Percentiles rank a stretch among this genome's conserved stretches.
Conservation (phyloP, 2,113 vertebrate genomes). For the Raja brachyura region DNA sequence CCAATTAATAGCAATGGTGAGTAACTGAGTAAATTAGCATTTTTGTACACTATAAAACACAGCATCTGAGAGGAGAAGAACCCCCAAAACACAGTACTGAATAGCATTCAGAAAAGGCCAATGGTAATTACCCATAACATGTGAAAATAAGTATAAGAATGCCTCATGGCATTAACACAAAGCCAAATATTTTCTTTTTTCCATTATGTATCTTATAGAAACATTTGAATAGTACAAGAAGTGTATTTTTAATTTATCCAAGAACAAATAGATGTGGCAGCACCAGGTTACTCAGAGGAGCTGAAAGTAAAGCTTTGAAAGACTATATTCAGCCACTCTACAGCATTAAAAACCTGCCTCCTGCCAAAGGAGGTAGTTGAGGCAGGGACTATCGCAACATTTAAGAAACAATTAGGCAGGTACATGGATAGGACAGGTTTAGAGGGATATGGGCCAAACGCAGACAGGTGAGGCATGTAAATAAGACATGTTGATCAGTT, state of each 20-base stretch:
- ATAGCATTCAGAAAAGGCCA: neutral
- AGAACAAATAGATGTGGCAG: neutral
- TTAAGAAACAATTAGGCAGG: no score
- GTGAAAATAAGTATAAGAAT: neutral
- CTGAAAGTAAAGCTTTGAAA: neutral
- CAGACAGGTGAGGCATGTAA: no score
- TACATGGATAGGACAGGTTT: no score
- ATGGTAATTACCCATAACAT: neutral
- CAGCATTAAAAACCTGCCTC: neutral
- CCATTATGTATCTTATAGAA: neutral
- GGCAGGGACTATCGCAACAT: no score
- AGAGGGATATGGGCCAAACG: no score
- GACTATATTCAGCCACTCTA: neutral
- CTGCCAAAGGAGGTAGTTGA: neutral
- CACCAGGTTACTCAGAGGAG: neutral
- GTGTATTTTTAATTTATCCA: neutral
- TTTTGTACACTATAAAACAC: neutral
- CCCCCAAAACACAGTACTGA: neutral
- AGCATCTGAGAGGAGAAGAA: neutral
- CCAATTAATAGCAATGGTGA: neutral
- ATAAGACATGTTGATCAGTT: no score
- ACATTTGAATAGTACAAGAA: neutral
- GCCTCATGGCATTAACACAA: neutral
- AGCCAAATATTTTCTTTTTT: slow-evolving; percentile 4
- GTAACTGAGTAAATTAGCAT: slow-evolving; percentile 1